These are phyloP conservation scores for Dunckerocampus dactyliophorus DNA, from an alignment of 2,113 vertebrate genomes.

Conservation along the genomic window DNA sequence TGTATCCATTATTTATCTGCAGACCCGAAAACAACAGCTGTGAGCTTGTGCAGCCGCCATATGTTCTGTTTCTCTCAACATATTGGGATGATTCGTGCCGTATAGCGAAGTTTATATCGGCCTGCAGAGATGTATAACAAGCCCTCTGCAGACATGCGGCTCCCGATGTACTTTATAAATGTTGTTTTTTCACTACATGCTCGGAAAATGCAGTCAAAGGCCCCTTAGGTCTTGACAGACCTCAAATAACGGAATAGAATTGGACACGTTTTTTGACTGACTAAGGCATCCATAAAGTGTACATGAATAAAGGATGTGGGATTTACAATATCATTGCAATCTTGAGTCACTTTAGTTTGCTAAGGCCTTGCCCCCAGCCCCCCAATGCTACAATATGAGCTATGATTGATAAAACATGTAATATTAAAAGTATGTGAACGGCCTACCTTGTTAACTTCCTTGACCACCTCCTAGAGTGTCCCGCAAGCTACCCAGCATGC, in stretches of 20 bases:
- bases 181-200: conserved; percentile 15
- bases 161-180: conserved; percentile 29
- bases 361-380: too few relatives aligned
- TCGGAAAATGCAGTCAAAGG: conserved; percentile 15
- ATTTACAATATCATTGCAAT: too few relatives aligned
- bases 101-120: conserved; percentile 46
- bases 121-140: conserved; percentile 44
- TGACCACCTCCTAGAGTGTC: too few relatives aligned
- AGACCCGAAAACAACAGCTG: conserved; percentile 67
- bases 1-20: conserved; percentile 69
- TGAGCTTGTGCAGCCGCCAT: conserved; percentile 66
- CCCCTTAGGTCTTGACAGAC: background rate
- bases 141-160: conserved; percentile 17
- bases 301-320: too few relatives aligned
- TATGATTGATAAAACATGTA: too few relatives aligned
- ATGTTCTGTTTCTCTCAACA: conserved; percentile 56
- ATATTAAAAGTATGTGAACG: too few relatives aligned
- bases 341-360: too few relatives aligned
- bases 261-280: background rate
- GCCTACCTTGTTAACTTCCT: too few relatives aligned
- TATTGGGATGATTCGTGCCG: conserved; percentile 47
- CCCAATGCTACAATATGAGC: too few relatives aligned
- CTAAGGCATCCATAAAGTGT: background rate
- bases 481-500: too few relatives aligned
- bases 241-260: background rate